Conservation (phyloP, 2,888 invertebrate species). For the Morpho achilles region DNA sequence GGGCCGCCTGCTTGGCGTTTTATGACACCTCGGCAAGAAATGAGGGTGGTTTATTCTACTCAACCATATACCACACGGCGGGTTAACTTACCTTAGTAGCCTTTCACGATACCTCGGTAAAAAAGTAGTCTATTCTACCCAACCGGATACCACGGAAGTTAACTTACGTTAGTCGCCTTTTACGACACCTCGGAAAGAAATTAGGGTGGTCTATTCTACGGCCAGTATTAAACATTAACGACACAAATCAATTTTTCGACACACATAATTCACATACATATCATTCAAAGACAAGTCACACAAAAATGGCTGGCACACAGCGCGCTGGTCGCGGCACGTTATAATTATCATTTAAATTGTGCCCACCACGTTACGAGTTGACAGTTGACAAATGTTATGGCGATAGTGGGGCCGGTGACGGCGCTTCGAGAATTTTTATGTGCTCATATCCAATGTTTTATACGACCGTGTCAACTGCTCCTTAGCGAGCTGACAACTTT, state of each 20-base stretch:
- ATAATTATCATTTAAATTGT: conserved; percentile 77
- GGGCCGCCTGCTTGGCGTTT: too few species aligned
- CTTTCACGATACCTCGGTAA: too few species aligned
- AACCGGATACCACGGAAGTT: too few species aligned
- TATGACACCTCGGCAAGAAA: too few species aligned
- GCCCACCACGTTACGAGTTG: conserved; percentile 66
- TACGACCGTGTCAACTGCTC: conserved; percentile 66
- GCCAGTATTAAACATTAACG: too few species aligned
- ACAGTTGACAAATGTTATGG: conserved; percentile 78
- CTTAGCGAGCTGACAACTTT: conserved; percentile 45
- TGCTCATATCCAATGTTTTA: conserved; percentile 74
- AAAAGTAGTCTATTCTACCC: too few species aligned
- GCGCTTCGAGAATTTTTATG: conserved; percentile 75
- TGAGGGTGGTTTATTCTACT: too few species aligned
- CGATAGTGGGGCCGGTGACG: conserved; percentile 64
- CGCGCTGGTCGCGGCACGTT: conserved; percentile 44
- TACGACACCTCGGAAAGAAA: too few species aligned
- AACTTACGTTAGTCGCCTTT: too few species aligned
- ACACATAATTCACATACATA: conserved; percentile 19
- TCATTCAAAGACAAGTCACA: conserved; percentile 24
- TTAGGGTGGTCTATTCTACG: too few species aligned
- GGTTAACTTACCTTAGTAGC: too few species aligned
- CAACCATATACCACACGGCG: too few species aligned
- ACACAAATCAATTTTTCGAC: conserved; percentile 3
- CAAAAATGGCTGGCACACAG: conserved; percentile 32